Evolutionary conservation across 1,140 invertebrate species (phyloP), one percentile per base, ranked within the genome.

Genomic region (Acyrthosiphon pisum): DNA sequence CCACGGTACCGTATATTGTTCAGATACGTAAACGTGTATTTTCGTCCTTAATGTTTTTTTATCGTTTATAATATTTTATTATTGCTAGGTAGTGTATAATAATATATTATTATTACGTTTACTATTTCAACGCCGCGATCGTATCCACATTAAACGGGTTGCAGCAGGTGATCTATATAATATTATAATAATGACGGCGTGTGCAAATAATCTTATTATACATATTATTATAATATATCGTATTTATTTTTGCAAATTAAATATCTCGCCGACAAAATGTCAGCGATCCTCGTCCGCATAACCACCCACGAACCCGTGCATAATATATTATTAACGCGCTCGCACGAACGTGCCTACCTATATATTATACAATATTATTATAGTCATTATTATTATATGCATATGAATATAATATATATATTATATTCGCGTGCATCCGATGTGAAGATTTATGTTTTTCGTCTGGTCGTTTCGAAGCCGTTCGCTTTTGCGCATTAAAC

Each of bases 381-480:
- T n/a, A n/a, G n/a, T n/a, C n/a, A n/a, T n/a, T 76, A 44, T 44
- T 23, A 86, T 86, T 50, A 50, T 50, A 50, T 50, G 41, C 83
- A 26, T 86, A 44, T 37, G 8, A 18, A 83, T 26, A 84, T n/a
- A 30, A n/a, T n/a, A 30, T 7, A 18, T 46, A 20, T 37, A 35
- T 35, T 37, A 30, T 37, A 18, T 37, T 26, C 30, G 48, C 20
- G 46, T 88, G 30, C 37, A 91, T 68, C 60, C 53, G 26, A 91
- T 91, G 56, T 44, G 44, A 46, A 76, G 90, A 91, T 91, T 91
- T 91, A 91, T 91, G 68, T 91, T 91, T 76, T 91, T 91, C 44
- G 90, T 91, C 90, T 91, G 90, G 90, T 81, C 44, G 68, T 91
- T 83, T 48, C 90, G 60, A 81, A 44, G 44, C 14, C 53, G 56